Evolutionary conservation across 2,888 invertebrate species (phyloP).

Genomic region (Drosophila maculinotata): DNA sequence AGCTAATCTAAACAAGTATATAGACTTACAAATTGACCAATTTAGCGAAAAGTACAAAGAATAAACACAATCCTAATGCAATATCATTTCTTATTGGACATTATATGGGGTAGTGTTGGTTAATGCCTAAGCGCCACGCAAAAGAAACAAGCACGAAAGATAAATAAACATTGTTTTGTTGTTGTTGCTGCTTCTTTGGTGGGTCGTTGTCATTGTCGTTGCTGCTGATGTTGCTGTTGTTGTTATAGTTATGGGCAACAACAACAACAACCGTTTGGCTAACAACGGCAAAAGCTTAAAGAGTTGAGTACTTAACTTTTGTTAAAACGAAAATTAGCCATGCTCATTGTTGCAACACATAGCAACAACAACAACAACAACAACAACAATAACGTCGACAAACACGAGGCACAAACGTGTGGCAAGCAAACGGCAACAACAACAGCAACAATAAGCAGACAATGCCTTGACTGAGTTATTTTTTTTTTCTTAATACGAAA

Average conservation of each 20-base stretch:
- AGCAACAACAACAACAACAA: constrained; percentile 40
- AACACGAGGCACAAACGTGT: constrained; percentile 60
- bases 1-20: constrained; percentile 19
- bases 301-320: constrained; percentile 72
- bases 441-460: constrained; percentile 38
- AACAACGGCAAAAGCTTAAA: constrained; percentile 65
- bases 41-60: constrained; percentile 13
- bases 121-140: constrained; percentile 57
- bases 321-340: constrained; percentile 77
- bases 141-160: constrained; percentile 31
- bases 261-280: constrained; percentile 54
- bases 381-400: constrained; percentile 16
- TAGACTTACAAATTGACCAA: constrained; percentile 46
- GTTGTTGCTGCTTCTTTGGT: constrained; percentile 22
- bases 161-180: constrained; percentile 23
- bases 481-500: constrained; percentile 60
- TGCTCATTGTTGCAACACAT: constrained; percentile 76
- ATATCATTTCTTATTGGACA: constrained; percentile 34
- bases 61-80: constrained; percentile 17
- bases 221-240: constrained; percentile 40
- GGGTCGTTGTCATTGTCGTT: constrained; percentile 28
- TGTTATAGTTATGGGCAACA: constrained; percentile 30
- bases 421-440: constrained; percentile 58
- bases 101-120: constrained; percentile 32
- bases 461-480: constrained; percentile 73